These are phyloP conservation scores for Hemistola chrysoprasaria DNA, from an alignment of 2,888 invertebrate species.

Conservation along the genomic window DNA sequence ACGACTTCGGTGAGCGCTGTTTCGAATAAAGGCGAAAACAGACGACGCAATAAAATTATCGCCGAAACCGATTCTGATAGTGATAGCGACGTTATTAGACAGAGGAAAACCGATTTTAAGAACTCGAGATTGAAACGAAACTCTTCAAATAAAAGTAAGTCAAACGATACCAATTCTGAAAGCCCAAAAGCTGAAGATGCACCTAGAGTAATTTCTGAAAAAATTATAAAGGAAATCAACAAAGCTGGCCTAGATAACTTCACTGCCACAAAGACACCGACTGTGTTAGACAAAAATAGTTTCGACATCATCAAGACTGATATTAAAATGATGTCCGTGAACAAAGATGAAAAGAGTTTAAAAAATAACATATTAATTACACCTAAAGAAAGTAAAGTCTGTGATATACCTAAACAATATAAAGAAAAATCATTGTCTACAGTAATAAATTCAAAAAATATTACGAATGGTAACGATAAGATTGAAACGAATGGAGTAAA, in stretches of 20 bases:
- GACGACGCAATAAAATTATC: constrained; percentile 73
- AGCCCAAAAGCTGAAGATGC: constrained; percentile 59
- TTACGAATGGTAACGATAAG: constrained; percentile 34
- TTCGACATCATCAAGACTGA: constrained; percentile 37
- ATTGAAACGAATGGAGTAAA: constrained; percentile 31
- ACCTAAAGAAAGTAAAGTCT: constrained; percentile 30
- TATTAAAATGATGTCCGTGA: constrained; percentile 31
- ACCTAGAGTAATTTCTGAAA: constrained; percentile 57
- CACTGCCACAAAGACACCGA: constrained; percentile 35
- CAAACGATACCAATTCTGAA: constrained; percentile 53
- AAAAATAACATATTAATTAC: constrained; percentile 36
- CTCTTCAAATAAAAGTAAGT: constrained; percentile 64
- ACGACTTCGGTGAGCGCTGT: constrained; percentile 77
- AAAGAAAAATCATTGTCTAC: constrained; percentile 35
- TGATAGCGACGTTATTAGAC: constrained; percentile 65
- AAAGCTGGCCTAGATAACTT: constrained; percentile 59
- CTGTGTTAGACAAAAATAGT: constrained; percentile 38
- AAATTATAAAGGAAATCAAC: constrained; percentile 62
- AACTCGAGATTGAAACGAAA: constrained; percentile 72
- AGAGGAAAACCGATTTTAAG: constrained; percentile 72
- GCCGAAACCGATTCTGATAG: constrained; percentile 70
- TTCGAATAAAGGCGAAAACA: constrained; percentile 76
- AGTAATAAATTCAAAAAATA: constrained; percentile 32
- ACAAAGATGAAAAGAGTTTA: constrained; percentile 38
- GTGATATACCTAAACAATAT: constrained; percentile 24